Evolutionary conservation across 2,797 vertebrate genomes (phyloP), one percentile per base, ranked within the genome.

Genomic region (Lophotriccus pileatus): DNA sequence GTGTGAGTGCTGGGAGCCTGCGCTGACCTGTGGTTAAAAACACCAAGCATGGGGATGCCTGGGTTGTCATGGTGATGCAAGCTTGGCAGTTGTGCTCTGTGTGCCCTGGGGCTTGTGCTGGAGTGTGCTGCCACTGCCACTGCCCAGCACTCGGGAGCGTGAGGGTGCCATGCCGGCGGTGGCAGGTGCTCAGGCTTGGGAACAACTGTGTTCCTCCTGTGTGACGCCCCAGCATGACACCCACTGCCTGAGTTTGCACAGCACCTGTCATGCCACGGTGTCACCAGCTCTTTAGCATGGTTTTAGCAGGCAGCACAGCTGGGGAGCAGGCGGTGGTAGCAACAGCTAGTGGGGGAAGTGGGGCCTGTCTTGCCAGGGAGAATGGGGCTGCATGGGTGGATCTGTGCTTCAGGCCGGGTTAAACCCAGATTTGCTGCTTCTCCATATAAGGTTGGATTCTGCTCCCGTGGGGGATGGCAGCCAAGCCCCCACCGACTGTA

Each of bases 391-490:
- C 0, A 2, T 0, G 23, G 34, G 50, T 55, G 55, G 88, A n/a
- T 82, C 53, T 20, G 58, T 28, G 89, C 84, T 76, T 28, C 1
- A 1, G 77, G 32, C 74, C 0, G 5, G 63, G 68, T 67, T 79
- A 49, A 93, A 32, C 41, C 81, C 4, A 2, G 59, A 72, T 91
- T 94, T 84, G 73, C 58, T 86, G 47, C 74, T 77, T 94, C 36
- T 81, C 95, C 95, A 73, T 95, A 96, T 93, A 96, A 95, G 92
- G 94, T n/a, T 6, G 8, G 90, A 36, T 84, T 95, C 74, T 94
- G 62, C 59, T 93, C 41, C 75, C 3, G 1, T n/a, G 67, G 88
- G 55, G n/a, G 49, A 73, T 0, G 12, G 36, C 68, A 77, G 94
- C 93, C 95, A 93, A 96, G 43, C 68, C 89, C 86, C 84, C 75